Conservation (phyloP, 2,113 vertebrate species). For the Monopterus albus region DNA sequence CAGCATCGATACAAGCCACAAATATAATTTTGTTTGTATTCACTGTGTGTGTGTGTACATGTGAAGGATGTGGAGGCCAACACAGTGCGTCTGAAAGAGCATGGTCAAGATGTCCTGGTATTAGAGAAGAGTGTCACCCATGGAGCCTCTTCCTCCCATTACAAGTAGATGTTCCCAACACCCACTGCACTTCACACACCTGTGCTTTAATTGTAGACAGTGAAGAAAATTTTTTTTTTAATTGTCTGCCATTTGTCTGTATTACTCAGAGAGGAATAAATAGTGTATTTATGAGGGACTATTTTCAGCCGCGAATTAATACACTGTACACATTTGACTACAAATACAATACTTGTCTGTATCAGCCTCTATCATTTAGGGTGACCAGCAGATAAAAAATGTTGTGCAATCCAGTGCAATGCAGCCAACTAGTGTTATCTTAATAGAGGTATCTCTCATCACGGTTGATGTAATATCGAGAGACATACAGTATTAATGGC, state of each 20-base stretch:
- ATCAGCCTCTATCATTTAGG: background rate
- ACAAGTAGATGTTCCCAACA: conserved; percentile 87
- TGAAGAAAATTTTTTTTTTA: background rate
- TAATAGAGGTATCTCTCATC: conserved; percentile 63
- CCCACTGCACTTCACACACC: background rate
- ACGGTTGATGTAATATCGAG: conserved; percentile 54
- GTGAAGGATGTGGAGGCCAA: conserved; percentile 97
- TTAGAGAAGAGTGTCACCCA: conserved; percentile 93
- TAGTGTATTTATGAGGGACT: background rate
- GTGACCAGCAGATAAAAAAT: conserved; percentile 18
- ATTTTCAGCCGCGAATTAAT: too few species aligned
- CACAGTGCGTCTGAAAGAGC: conserved; percentile 98
- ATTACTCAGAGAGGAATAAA: background rate
- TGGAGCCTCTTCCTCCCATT: conserved; percentile 88
- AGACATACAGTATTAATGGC: conserved; percentile 65
- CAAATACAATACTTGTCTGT: background rate
- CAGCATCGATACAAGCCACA: too few species aligned
- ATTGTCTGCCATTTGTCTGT: too few species aligned
- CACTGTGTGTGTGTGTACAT: conserved; percentile 58
- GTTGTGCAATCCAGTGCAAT: conserved; percentile 19
- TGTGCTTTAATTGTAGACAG: background rate
- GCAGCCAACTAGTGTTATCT: conserved; percentile 35
- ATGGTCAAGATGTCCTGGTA: conserved; percentile 97
- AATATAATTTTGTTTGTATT: background rate
- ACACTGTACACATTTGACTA: too few species aligned